These are phyloP conservation scores for Scolopax mira DNA, from an alignment of 2,113 vertebrate genomes.

Conservation along the genomic window DNA sequence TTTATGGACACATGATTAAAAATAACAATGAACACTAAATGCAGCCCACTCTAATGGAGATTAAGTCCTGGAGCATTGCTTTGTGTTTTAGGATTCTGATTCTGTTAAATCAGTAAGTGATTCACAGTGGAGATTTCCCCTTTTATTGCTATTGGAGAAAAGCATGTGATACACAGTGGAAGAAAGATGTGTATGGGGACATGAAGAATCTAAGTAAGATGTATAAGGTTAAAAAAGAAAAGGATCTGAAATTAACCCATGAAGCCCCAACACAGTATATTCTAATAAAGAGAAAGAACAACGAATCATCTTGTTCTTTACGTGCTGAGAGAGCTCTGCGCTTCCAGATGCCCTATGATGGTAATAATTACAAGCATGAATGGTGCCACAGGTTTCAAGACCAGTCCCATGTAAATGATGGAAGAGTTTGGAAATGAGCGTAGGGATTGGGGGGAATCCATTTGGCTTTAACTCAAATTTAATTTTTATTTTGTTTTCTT, in stretches of 20 bases:
- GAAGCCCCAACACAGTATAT: neutral
- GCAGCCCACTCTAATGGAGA: neutral
- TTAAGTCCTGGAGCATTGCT: neutral
- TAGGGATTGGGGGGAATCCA: neutral
- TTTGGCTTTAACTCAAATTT: neutral
- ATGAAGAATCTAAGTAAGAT: neutral
- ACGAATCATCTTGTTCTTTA: neutral
- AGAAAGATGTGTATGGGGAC: neutral
- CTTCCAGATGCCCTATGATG: neutral
- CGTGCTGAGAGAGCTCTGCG: rapidly evolving
- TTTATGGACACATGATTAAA: neutral
- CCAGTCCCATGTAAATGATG: neutral
- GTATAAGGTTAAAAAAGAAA: neutral
- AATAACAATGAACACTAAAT: neutral
- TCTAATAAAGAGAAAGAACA: neutral
- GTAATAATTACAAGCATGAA: neutral
- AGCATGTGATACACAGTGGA: neutral
- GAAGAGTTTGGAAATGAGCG: neutral
- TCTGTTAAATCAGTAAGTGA: neutral
- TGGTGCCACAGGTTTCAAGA: neutral
- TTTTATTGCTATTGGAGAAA: neutral
- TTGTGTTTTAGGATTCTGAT: neutral
- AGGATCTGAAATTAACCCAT: neutral
- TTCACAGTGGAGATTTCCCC: neutral
- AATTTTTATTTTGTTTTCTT: neutral